A percentile compares a stretch with the other conserved stretches of the same genome.
phyloP scores from a whole-genome alignment of 2,888 invertebrate species.

The Brachyptera risi region DNA sequence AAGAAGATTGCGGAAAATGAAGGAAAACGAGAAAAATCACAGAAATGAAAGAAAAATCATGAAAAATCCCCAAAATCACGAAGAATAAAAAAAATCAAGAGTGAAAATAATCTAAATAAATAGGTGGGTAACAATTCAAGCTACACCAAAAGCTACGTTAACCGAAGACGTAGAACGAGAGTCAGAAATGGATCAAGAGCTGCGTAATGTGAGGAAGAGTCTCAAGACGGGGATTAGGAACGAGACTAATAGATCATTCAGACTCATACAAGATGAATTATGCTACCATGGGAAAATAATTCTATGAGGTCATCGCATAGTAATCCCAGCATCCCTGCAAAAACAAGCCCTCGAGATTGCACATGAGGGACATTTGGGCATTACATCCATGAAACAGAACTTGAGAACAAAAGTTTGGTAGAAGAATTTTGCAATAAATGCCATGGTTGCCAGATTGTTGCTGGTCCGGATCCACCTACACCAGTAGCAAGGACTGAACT shows the following conservation, averaged over 20 bases:
- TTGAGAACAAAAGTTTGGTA: background rate
- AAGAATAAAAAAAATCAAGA: conserved; percentile 7
- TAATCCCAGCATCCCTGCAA: background rate
- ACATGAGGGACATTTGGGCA: conserved; percentile 2
- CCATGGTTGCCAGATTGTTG: conserved; percentile 31
- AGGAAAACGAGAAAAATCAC: no score
- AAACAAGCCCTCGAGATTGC: background rate
- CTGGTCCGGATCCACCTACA: conserved; percentile 23
- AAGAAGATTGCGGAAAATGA: no score
- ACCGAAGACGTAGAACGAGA: background rate
- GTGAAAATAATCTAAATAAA: no score
- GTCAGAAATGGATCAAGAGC: background rate
- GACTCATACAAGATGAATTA: background rate
- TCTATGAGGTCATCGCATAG: background rate
- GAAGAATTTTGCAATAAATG: conserved; percentile 8
- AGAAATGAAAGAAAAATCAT: no score
- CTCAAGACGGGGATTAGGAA: background rate
- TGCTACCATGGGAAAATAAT: no score
- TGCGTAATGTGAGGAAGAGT: background rate
- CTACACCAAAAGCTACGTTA: background rate
- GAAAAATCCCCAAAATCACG: no score
- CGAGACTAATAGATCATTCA: background rate
- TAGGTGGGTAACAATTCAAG: background rate
- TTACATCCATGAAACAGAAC: background rate
- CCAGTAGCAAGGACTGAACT: conserved; percentile 29